These are phyloP conservation scores for Microvelia longipes DNA, from an alignment of 1,140 invertebrate genomes.

Conservation along the genomic window DNA sequence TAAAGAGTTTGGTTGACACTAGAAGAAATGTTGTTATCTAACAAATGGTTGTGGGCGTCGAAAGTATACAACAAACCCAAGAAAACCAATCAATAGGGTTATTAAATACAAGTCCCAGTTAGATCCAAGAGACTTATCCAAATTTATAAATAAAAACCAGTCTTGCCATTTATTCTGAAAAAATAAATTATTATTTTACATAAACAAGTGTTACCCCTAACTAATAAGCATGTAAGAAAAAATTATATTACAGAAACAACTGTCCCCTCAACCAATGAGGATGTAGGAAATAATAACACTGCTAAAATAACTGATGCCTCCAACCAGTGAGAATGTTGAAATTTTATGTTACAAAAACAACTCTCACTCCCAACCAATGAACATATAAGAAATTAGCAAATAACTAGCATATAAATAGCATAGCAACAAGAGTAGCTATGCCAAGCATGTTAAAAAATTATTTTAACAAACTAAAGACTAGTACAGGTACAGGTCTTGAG, in stretches of 20 bases:
- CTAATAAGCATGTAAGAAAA: neutral
- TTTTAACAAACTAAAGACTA: too few relatives aligned
- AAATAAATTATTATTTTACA: conserved; percentile 16
- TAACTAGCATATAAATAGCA: too few relatives aligned
- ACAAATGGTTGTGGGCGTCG: conserved; percentile 14
- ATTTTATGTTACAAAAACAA: too few relatives aligned
- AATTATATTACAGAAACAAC: neutral
- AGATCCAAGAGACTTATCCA: conserved; percentile 52
- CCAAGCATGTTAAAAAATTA: too few relatives aligned
- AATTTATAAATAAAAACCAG: conserved; percentile 40
- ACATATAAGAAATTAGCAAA: too few relatives aligned
- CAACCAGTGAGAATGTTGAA: too few relatives aligned
- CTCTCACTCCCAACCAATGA: too few relatives aligned
- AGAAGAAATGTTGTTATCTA: conserved; percentile 11
- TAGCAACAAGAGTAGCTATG: too few relatives aligned
- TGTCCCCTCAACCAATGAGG: neutral
- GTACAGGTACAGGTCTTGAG: too few relatives aligned
- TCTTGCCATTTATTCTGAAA: conserved; percentile 45
- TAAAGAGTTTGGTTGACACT: too few relatives aligned
- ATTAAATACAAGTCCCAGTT: conserved; percentile 93
- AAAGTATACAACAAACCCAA: conserved; percentile 61
- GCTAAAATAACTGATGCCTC: too few relatives aligned
- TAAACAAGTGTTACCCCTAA: neutral
- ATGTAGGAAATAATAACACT: conserved; percentile 10
- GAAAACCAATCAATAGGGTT: conserved; percentile 57